Percentiles rank a stretch among this genome's conserved stretches.
These are phyloP conservation scores for Onthophagus taurus DNA, from an alignment of 1,140 invertebrate species.

Conservation along the genomic window DNA sequence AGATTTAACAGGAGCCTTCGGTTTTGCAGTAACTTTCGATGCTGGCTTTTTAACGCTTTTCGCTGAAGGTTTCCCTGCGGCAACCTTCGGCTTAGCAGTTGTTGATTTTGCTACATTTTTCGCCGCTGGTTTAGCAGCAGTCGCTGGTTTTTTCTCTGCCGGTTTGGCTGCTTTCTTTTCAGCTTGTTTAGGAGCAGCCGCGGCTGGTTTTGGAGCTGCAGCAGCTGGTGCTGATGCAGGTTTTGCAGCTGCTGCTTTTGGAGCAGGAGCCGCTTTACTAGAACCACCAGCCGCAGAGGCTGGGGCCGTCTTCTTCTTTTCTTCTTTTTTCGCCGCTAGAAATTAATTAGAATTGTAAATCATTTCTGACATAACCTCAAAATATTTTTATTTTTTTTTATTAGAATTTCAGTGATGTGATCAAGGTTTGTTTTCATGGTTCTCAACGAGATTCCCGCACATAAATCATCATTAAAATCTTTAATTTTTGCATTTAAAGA, in stretches of 20 bases:
- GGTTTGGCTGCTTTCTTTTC: conserved; percentile 29
- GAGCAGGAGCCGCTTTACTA: conserved; percentile 27
- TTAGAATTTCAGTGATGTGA: background rate
- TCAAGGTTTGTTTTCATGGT: conserved; percentile 16
- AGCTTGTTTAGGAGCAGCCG: conserved; percentile 36
- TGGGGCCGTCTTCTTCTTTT: conserved; percentile 48
- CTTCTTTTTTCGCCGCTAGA: conserved; percentile 45
- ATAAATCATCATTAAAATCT: conserved; percentile 22
- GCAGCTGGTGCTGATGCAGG: conserved; percentile 37
- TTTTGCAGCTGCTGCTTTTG: conserved; percentile 25
- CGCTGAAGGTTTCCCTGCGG: conserved; percentile 33
- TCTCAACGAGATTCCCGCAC: conserved; percentile 28
- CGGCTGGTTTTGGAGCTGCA: conserved; percentile 36
- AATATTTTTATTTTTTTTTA: conserved; percentile 9
- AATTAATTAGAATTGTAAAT: conserved; percentile 19
- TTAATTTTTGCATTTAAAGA: too few species aligned
- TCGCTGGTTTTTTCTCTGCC: conserved; percentile 12
- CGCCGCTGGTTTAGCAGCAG: conserved; percentile 11
- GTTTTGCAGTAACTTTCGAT: conserved; percentile 38
- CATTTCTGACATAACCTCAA: conserved; percentile 19
- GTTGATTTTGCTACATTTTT: conserved; percentile 24
- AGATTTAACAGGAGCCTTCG: conserved; percentile 17
- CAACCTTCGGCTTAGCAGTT: conserved; percentile 36
- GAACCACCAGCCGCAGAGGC: conserved; percentile 38
- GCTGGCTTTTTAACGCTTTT: conserved; percentile 34